Base-by-base conservation (phyloP, 2,888 invertebrate genomes). In the Leptogaster cylindrica region DNA sequence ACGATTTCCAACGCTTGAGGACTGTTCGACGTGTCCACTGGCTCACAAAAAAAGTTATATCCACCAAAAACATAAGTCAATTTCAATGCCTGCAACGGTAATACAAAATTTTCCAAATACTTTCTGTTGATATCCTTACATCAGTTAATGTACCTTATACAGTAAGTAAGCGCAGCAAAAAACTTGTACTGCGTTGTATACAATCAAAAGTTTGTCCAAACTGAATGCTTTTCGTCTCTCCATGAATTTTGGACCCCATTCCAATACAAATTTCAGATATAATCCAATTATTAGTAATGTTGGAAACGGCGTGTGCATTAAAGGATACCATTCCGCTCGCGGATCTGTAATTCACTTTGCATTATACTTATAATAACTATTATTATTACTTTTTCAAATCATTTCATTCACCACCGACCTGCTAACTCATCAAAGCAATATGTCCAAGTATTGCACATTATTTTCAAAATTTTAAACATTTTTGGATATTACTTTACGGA, bases 211-310 rank as follows among this genome's bases (percentile, higher is more conserved):
- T 73, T 82, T 84, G n/a, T 88, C 82, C 28, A 91, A 72, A 61
- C 89, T 84, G 72, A 84, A 85, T 0, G 91, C 85, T 61, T 82
- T 77, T 58, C 87, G 81, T 70, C 86, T 82, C 67, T 84, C 83
- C 91, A 91, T 91, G 74, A 86, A 82, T 39, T 81, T 79, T 0
- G 92, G 92, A 0, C 92, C 91, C 76, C 86, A 80, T 73, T 84
- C 84, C 31, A 85, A 79, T 0, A 91, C 87, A 72, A 90, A 86
- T 75, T 87, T 83, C 6, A 91, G 80, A 76, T 93, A 92, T 0
- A 83, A 68, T 1, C 82, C 77, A 18, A 86, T 79, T 33, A 91
- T 72, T 0, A 80, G 39, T 1, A 88, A 2, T 0, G 83, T 82
- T 67, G 88, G 86, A 75, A 85, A 84, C 1, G 91, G 91, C 36